Conservation (phyloP, 2,797 vertebrate genomes). For the Salmo trutta region DNA sequence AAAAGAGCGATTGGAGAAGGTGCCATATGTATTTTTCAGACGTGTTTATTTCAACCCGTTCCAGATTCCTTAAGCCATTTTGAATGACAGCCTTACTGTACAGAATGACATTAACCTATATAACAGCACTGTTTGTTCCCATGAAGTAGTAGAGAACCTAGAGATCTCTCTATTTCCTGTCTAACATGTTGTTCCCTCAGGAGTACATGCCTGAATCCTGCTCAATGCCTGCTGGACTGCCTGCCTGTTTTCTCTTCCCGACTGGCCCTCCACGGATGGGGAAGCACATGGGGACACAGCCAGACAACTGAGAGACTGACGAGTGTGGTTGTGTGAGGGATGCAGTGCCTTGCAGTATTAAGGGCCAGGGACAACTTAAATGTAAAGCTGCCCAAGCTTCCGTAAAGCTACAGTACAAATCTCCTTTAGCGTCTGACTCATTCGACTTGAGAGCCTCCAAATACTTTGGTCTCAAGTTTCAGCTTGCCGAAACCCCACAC, state of each 20-base stretch:
- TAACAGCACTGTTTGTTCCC: background rate
- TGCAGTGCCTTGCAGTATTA: conserved; percentile 71
- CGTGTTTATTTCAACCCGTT: too few relatives aligned
- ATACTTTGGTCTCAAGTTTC: conserved; percentile 43
- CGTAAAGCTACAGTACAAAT: conserved; percentile 41
- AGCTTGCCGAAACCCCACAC: conserved; percentile 31
- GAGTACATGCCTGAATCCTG: conserved; percentile 72
- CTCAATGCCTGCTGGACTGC: conserved; percentile 35
- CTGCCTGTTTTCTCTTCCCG: conserved; percentile 59
- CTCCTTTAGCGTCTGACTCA: conserved; percentile 34
- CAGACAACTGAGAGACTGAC: conserved; percentile 66
- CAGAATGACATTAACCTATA: background rate
- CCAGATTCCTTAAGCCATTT: background rate
- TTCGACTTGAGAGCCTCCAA: conserved; percentile 63
- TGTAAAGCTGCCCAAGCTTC: conserved; percentile 13
- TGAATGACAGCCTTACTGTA: background rate
- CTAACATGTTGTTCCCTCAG: conserved; percentile 39
- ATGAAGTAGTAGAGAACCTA: background rate
- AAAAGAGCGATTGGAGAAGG: too few relatives aligned
- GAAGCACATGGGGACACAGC: conserved; percentile 68
- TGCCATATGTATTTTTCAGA: too few relatives aligned
- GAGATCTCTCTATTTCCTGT: too few relatives aligned
- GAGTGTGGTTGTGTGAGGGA: conserved; percentile 17
- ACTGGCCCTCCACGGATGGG: conserved; percentile 64
- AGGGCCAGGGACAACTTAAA: conserved; percentile 42